Percentiles rank a stretch among this genome's conserved stretches.
phyloP scores from a whole-genome alignment of 2,888 invertebrate genomes.

The Epirrhoe tristata region DNA sequence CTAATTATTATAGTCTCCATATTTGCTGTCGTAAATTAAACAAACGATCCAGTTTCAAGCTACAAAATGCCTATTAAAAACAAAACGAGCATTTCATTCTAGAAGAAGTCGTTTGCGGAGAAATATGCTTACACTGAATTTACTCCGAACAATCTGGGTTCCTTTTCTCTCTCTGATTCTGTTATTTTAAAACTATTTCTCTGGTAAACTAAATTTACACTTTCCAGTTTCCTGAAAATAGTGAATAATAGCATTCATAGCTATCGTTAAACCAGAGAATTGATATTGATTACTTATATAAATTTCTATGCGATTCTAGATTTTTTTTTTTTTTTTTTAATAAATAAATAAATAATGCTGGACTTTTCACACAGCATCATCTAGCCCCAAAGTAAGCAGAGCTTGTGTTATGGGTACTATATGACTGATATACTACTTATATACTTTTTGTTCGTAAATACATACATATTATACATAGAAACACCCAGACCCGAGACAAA shows the following conservation, averaged over 20 bases:
- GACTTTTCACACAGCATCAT: too few relatives aligned
- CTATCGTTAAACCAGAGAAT: neutral
- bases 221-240: slow-evolving; percentile 13
- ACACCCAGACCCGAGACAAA: too few relatives aligned
- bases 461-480: too few relatives aligned
- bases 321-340: too few relatives aligned
- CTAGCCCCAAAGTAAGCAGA: too few relatives aligned
- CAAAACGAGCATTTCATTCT: slow-evolving; percentile 46
- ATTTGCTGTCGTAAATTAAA: slow-evolving; percentile 43
- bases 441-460: too few relatives aligned
- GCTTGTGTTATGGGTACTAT: too few relatives aligned
- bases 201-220: slow-evolving; percentile 29
- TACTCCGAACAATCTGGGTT: slow-evolving; percentile 37
- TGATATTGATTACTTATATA: neutral
- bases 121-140: slow-evolving; percentile 45
- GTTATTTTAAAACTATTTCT: slow-evolving; percentile 33
- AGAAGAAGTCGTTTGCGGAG: slow-evolving; percentile 46
- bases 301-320: too few relatives aligned
- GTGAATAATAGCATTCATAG: slow-evolving; percentile 3
- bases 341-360: too few relatives aligned
- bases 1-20: slow-evolving; percentile 46
- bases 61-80: slow-evolving; percentile 49
- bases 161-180: slow-evolving; percentile 24
- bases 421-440: too few relatives aligned
- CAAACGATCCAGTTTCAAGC: slow-evolving; percentile 43